Percentiles rank a stretch among this genome's conserved stretches.
Conservation (phyloP, 1,140 invertebrate genomes). For the Ectropis grisescens region DNA sequence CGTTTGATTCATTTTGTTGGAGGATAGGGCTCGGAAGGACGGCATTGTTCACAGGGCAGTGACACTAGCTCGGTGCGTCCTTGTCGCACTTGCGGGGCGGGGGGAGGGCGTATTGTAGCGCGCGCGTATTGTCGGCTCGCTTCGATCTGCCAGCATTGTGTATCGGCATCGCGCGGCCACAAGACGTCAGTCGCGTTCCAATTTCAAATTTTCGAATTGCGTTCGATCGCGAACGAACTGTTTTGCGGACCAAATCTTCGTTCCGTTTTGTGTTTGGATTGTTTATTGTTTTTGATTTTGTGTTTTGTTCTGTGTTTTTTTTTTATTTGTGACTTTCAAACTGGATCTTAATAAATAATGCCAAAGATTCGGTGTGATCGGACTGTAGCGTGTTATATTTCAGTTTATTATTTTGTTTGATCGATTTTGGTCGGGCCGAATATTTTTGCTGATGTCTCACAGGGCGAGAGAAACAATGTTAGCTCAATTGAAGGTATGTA, state of each 20-base stretch:
- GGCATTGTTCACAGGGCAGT: conserved; percentile 65
- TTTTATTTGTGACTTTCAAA: conserved; percentile 24
- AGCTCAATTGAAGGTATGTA: conserved; percentile 51
- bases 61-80: conserved; percentile 64
- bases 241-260: conserved; percentile 6
- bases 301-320: conserved; percentile 30
- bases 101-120: conserved; percentile 61
- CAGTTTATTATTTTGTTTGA: conserved; percentile 23
- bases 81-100: conserved; percentile 48
- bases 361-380: conserved; percentile 55
- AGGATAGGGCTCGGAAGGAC: conserved; percentile 29
- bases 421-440: conserved; percentile 11
- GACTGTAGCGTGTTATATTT: conserved; percentile 40
- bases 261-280: conserved; percentile 29
- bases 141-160: conserved; percentile 67
- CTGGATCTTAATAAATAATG: conserved; percentile 29
- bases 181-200: conserved; percentile 36
- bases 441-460: conserved; percentile 49
- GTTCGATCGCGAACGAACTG: conserved; percentile 41
- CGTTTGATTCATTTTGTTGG: conserved; percentile 26
- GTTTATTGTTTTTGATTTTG: conserved; percentile 30
- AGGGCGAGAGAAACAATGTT: conserved; percentile 58
- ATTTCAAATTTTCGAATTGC: conserved; percentile 19
- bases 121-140: conserved; percentile 61
- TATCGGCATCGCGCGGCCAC: conserved; percentile 32